Evolutionary conservation across 2,888 invertebrate genomes (phyloP).

Genomic region (Calameuta filiformis): DNA sequence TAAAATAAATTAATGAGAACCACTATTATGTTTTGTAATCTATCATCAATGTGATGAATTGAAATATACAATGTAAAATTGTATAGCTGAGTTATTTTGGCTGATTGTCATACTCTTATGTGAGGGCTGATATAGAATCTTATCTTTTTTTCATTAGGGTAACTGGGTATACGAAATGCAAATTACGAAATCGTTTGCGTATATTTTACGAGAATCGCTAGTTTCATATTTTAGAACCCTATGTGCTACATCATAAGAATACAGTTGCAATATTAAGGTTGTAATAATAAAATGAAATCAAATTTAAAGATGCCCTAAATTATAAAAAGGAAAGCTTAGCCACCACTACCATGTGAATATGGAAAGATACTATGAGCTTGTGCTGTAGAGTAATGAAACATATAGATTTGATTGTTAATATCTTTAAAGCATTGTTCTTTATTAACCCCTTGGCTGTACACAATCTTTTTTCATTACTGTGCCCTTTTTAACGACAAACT

Average conservation of each 20-base stretch:
- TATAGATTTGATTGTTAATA: constrained; percentile 12
- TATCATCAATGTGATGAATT: neutral
- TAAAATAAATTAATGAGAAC: neutral
- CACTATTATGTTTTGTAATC: neutral
- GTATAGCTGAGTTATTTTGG: neutral
- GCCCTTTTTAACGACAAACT: neutral
- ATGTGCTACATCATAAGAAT: neutral
- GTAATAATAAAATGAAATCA: neutral
- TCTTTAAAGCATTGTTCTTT: constrained; percentile 13
- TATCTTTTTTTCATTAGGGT: neutral
- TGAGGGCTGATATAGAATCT: neutral
- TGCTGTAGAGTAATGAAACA: neutral
- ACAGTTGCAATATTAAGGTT: neutral
- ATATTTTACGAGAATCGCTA: neutral
- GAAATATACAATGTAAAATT: neutral
- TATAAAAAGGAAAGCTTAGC: neutral
- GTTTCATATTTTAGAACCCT: neutral
- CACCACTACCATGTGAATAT: neutral
- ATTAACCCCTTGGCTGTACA: neutral
- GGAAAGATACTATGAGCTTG: neutral
- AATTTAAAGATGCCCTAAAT: constrained; percentile 1
- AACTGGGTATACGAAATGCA: neutral
- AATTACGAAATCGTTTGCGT: neutral
- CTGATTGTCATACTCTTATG: neutral
- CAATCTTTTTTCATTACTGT: neutral